Base-by-base conservation (phyloP, 2,797 vertebrate species). In the Gymnopithys bicolor region DNA sequence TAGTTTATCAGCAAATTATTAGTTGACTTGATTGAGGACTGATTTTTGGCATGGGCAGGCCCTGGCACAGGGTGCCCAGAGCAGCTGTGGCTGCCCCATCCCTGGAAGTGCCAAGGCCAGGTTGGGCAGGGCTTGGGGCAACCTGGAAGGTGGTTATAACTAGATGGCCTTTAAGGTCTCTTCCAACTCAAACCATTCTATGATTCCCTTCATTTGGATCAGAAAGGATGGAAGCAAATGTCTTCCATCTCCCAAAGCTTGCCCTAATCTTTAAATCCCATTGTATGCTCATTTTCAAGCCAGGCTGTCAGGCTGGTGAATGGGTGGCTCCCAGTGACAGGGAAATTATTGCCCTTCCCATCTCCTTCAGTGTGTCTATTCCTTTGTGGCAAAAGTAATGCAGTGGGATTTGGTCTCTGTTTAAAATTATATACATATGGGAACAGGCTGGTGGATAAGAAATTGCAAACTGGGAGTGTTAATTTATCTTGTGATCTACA, bases 51-150 rank as follows among this genome's bases (percentile, higher is more conserved):
- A 32, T 46, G 7, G 0, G 0, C 1, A 55, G 32, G 17, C 56
- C 22, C 43, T 63, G 71, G 39, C 25, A 19, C 41, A 62, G 12
- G 33, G 0, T 58, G 11, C 14, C 21, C 58, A 52, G 21, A 11
- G 59, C 0, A 32, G 25, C 73, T 78, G 45, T 27, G 73, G 8
- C 25, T 66, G 6, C 13, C 18, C 33, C 58, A 71, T 46, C 45
- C 14, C 39, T 84, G 73, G 30, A 0, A 48, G 14, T 32, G 30
- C 2, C 22, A 2, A 35, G 45, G 33, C 18, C 25, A 17, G 18
- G 45, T 0, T 78, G 33, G 25, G 27, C 0, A 0, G 24, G 11
- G 3, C 24, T 51, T 52, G 51, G 51, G 77, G 13, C 17, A 64
- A 0, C 2, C 27, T 77, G 64, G 37, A 22, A 71, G 21, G 30